These are phyloP conservation scores for Physocephala rufipes DNA, from an alignment of 2,888 invertebrate genomes.

Conservation along the genomic window DNA sequence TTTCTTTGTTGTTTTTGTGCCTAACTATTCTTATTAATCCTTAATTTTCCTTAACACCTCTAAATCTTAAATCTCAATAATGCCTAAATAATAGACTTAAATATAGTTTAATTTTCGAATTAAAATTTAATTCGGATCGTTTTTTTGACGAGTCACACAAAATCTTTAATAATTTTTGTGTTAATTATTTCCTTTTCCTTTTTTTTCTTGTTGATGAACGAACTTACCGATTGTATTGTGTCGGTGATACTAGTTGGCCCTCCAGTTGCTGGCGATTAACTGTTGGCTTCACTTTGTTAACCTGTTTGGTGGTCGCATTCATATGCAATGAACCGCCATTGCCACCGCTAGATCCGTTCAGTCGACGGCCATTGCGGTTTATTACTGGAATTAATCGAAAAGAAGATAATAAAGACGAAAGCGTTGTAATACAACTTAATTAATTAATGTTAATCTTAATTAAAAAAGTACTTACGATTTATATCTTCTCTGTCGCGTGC, in stretches of 20 bases:
- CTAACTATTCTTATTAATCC: background rate
- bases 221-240: conserved; percentile 72
- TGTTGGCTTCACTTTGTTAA: conserved; percentile 90
- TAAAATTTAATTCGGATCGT: no score
- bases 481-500: conserved; percentile 79
- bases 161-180: no score
- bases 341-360: conserved; percentile 58
- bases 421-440: background rate
- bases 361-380: conserved; percentile 77
- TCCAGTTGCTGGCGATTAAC: conserved; percentile 81
- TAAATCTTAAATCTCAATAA: background rate
- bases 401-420: background rate
- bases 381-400: conserved; percentile 69
- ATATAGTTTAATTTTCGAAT: background rate
- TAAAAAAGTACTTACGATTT: conserved; percentile 72
- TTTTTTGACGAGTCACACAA: no score
- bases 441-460: background rate
- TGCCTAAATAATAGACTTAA: background rate
- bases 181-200: no score
- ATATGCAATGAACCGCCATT: conserved; percentile 65
- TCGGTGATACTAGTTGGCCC: conserved; percentile 74
- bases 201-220: no score
- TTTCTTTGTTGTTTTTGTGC: no score
- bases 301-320: conserved; percentile 77
- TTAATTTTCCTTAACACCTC: no score